A percentile compares a stretch with the other conserved stretches of the same genome.
Conservation (phyloP, 2,113 vertebrate species). For the Cololabis saira region DNA sequence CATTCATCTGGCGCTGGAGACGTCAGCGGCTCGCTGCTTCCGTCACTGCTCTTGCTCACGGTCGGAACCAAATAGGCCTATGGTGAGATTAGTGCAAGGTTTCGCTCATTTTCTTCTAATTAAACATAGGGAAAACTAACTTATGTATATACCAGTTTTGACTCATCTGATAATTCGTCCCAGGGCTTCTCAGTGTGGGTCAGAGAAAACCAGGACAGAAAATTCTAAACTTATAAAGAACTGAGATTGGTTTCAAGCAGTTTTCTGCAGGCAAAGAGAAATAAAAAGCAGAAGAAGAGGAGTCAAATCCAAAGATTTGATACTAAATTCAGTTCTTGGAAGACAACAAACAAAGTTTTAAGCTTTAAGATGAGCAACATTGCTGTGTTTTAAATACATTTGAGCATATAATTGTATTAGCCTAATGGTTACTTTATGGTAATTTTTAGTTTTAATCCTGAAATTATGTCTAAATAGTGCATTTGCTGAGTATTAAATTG, state of each 20-base stretch:
- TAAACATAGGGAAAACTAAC: constrained; percentile 52
- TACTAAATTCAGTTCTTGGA: too few species aligned
- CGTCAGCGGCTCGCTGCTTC: constrained; percentile 88
- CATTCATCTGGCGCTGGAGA: constrained; percentile 79
- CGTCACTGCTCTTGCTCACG: constrained; percentile 80
- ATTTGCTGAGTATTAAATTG: too few species aligned
- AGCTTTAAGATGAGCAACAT: background rate
- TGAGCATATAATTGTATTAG: too few species aligned
- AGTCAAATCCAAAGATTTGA: too few species aligned
- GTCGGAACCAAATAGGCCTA: constrained; percentile 49
- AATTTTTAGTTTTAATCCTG: background rate
- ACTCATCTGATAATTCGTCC: constrained; percentile 59
- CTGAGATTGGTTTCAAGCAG: background rate
- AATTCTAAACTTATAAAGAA: background rate
- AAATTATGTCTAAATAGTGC: background rate
- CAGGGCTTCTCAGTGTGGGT: background rate
- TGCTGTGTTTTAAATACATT: background rate
- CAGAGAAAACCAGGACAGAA: background rate
- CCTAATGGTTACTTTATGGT: background rate
- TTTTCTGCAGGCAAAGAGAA: background rate
- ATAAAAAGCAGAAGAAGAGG: background rate
- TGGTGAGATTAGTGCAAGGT: constrained; percentile 43
- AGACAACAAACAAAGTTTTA: too few species aligned
- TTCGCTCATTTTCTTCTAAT: constrained; percentile 40
- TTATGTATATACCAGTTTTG: constrained; percentile 32